Evolutionary conservation across 2,888 invertebrate genomes (phyloP).

Genomic region (Hyposoter didymator): DNA sequence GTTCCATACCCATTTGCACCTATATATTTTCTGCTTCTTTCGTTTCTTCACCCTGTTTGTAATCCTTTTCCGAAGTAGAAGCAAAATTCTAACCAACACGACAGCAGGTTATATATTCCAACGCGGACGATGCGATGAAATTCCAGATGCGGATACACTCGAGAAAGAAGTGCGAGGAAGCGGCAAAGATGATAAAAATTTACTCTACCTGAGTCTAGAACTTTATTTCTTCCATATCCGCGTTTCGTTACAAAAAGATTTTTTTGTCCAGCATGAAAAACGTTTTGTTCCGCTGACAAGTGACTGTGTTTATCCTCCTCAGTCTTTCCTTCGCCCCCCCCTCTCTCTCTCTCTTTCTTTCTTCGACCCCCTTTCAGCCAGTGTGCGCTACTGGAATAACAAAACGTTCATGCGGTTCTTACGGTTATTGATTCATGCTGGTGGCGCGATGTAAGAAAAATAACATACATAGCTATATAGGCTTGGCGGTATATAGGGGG

Average conservation of each 20-base stretch:
- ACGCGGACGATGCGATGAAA: constrained; percentile 16
- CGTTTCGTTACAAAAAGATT: constrained; percentile 35
- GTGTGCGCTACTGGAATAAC: constrained; percentile 49
- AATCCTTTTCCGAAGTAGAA: constrained; percentile 10
- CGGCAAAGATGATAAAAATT: constrained; percentile 19
- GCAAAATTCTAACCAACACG: constrained; percentile 22
- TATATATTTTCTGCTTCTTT: constrained; percentile 17
- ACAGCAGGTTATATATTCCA: background rate
- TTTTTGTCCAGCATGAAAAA: constrained; percentile 27
- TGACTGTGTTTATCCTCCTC: constrained; percentile 46
- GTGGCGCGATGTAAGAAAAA: constrained; percentile 48
- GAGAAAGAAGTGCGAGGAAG: background rate
- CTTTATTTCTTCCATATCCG: constrained; percentile 9
- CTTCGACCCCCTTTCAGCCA: background rate
- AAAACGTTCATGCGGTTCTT: constrained; percentile 58
- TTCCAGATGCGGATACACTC: constrained; percentile 1
- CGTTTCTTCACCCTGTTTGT: constrained; percentile 4
- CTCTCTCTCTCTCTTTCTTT: background rate
- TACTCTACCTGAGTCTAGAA: constrained; percentile 31
- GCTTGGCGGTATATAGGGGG: background rate
- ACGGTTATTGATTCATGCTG: constrained; percentile 60
- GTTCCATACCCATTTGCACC: constrained; percentile 22
- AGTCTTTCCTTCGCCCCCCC: background rate
- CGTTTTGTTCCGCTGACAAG: constrained; percentile 54
- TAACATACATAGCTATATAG: constrained; percentile 21